A percentile compares a stretch with the other conserved stretches of the same genome.
Conservation (phyloP, 2,113 vertebrate species). For the Petrocephalus microphthalmus region DNA sequence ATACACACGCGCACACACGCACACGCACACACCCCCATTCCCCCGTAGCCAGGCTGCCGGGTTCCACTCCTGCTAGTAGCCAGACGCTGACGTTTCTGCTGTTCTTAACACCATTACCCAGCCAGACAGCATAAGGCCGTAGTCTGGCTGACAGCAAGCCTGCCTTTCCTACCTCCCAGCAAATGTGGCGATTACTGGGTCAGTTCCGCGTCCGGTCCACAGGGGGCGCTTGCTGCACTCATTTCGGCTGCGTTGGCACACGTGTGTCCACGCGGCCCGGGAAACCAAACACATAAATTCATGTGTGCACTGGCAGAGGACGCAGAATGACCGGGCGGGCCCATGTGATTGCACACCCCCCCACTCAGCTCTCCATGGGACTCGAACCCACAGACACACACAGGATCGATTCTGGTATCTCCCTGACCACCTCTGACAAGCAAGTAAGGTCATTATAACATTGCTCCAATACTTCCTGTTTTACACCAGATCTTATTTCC, state of each 20-base stretch:
- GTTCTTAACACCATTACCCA: neutral
- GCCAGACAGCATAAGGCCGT: neutral
- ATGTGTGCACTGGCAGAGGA: neutral
- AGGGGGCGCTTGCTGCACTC: neutral
- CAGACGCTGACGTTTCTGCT: neutral
- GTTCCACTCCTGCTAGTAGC: neutral
- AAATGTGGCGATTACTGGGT: neutral
- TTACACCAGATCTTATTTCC: neutral
- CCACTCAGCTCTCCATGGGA: neutral
- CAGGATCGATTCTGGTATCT: neutral
- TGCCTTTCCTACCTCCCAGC: neutral
- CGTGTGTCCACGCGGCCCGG: neutral
- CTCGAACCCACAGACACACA: neutral
- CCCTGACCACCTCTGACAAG: neutral
- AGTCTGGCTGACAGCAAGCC: neutral
- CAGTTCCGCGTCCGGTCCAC: neutral
- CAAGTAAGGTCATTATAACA: neutral
- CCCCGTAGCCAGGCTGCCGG: neutral
- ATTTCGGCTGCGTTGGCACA: neutral
- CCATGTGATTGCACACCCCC: neutral
- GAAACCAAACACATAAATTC: neutral
- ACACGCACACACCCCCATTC: too few relatives aligned
- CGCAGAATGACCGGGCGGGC: neutral
- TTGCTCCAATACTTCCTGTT: neutral
- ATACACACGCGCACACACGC: too few relatives aligned